Conservation (phyloP, 1,140 invertebrate genomes). For the Atopsyche davidsoni region DNA sequence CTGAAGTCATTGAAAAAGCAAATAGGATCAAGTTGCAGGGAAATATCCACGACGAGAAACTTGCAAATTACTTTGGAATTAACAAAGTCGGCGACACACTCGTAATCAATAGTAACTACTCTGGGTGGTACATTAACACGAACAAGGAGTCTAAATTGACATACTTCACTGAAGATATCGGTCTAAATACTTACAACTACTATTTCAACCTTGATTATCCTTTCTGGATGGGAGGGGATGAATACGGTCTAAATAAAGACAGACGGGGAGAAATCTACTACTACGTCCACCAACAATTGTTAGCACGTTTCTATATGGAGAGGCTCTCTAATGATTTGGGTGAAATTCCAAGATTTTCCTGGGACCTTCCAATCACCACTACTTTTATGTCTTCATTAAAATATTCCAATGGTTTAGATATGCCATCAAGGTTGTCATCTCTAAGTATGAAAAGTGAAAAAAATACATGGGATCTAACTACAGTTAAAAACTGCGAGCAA, state of each 20-base stretch:
- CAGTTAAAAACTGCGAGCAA: conserved; percentile 47
- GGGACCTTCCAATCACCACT: conserved; percentile 47
- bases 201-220: conserved; percentile 61
- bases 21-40: conserved; percentile 48
- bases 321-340: conserved; percentile 57
- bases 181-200: conserved; percentile 66
- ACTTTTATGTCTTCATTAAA: conserved; percentile 54
- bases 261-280: conserved; percentile 57
- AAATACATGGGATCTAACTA: conserved; percentile 39
- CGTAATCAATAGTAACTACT: conserved; percentile 50
- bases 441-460: conserved; percentile 42
- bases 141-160: conserved; percentile 56
- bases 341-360: conserved; percentile 53
- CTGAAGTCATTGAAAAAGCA: conserved; percentile 48
- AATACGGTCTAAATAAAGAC: conserved; percentile 47
- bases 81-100: conserved; percentile 35
- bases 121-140: conserved; percentile 46
- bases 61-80: conserved; percentile 33
- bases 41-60: conserved; percentile 6
- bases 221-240: conserved; percentile 56
- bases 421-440: conserved; percentile 49
- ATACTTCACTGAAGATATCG: conserved; percentile 69
- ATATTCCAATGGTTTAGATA: conserved; percentile 51
- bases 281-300: conserved; percentile 55
- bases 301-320: conserved; percentile 63